Evolutionary conservation across 2,113 vertebrate genomes (phyloP), one percentile per base, ranked within the genome.

Genomic region (Sardina pilchardus): DNA sequence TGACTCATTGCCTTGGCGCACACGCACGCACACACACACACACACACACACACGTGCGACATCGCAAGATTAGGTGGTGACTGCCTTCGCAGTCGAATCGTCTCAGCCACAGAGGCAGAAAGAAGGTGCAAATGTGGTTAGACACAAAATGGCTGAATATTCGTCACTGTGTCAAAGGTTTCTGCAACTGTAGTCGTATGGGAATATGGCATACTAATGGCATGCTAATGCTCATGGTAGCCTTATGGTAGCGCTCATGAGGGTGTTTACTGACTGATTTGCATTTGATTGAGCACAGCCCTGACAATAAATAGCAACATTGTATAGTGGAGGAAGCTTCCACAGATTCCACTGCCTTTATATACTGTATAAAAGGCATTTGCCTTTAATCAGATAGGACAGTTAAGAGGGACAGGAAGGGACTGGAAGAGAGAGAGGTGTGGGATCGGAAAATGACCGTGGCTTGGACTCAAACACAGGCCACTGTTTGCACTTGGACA

Each of bases 1-100:
- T 84, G 87, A 82, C 75, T 85, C 84, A 83, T 83, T 34, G 53
- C 12, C 81, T 85, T 84, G 81, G 53, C 53, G 88, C 84, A 75
- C 81, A 85, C 53, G 6, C 81, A 53, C 71, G 10, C 34, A 42
- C 81, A 67, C 82, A 84, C 86, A 85, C 82, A 48, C 84, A 81
- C 82, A 86, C 71, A 21, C 42, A 47, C 71, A 67, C 82, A 84
- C 87, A 85, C 84, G 43, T 6, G 19, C 53, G 53, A 59, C 21
- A 59, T 59, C 53, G 24, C 53, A 59, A 59, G 71, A 16, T 75
- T 75, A 75, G 67, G 67, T 36, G 67, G 71, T 34, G 71, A 39
- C 63, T 14, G 26, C 30, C 14, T 36, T 78, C 30, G 14, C 30
- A 30, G 30, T 17, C 30, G 4, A 30, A 34, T 36, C 10, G 36